These are phyloP conservation scores for Monopterus albus DNA, from an alignment of 2,113 vertebrate genomes.

Conservation along the genomic window DNA sequence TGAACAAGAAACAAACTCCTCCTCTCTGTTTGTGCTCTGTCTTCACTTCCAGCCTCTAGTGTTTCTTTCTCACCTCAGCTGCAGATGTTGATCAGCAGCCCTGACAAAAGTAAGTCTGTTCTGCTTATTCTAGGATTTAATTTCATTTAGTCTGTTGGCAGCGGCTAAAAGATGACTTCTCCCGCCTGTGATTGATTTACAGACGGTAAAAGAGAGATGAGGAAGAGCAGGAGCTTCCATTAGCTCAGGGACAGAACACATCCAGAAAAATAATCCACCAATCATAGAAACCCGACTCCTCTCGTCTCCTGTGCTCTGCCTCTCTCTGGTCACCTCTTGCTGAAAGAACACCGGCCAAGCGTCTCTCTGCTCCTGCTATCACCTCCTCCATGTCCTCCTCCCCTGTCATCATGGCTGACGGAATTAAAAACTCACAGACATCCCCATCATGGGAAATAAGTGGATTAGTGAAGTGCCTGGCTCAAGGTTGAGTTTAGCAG, in stretches of 20 bases:
- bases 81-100: too few species aligned
- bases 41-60: not conserved
- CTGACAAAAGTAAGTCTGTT: too few species aligned
- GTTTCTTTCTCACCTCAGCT: not conserved
- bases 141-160: too few species aligned
- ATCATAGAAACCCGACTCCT: not conserved
- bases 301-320: not conserved
- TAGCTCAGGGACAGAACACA: not conserved
- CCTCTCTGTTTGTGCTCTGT: not conserved
- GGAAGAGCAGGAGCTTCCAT: not conserved
- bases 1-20: not conserved
- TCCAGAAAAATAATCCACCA: constrained; percentile 23
- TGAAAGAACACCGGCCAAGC: not conserved
- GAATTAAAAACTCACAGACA: constrained; percentile 56
- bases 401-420: not conserved
- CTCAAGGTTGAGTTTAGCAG: constrained; percentile 3
- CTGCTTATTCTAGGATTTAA: too few species aligned
- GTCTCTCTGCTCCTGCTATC: constrained; percentile 9
- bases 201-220: not conserved
- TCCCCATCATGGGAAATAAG: constrained; percentile 69
- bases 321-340: not conserved
- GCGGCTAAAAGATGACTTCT: not conserved
- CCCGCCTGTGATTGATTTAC: not conserved
- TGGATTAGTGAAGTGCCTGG: constrained; percentile 43
- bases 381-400: constrained; percentile 13